A percentile compares a stretch with the other conserved stretches of the same genome.
These are phyloP conservation scores for Euplagia quadripunctaria DNA, from an alignment of 2,888 invertebrate species.

Conservation along the genomic window DNA sequence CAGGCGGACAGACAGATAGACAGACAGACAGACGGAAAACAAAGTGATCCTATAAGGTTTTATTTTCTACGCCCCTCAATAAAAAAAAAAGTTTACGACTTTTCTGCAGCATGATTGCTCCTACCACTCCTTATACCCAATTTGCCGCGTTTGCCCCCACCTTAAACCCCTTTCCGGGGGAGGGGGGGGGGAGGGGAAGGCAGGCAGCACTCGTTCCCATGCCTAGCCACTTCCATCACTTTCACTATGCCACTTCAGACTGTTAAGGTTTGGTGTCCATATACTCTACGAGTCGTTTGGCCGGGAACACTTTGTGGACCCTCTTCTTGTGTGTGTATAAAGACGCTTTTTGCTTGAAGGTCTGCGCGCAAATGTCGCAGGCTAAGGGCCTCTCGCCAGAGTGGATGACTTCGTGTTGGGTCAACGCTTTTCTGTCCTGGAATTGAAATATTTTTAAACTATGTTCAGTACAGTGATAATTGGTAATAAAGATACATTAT, in stretches of 20 bases:
- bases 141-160: too few relatives aligned
- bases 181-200: neutral
- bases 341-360: conserved; percentile 83
- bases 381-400: conserved; percentile 74
- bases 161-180: too few relatives aligned
- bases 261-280: conserved; percentile 59
- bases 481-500: too few relatives aligned
- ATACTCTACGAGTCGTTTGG: conserved; percentile 69
- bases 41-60: too few relatives aligned
- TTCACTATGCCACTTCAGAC: too few relatives aligned
- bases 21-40: too few relatives aligned
- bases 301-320: conserved; percentile 76
- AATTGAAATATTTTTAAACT: conserved; percentile 13
- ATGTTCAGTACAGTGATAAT: too few relatives aligned
- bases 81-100: neutral
- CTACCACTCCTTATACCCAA: neutral
- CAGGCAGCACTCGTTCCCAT: neutral
- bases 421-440: conserved; percentile 79
- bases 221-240: too few relatives aligned
- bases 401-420: conserved; percentile 80
- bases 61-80: neutral
- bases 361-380: conserved; percentile 81
- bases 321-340: conserved; percentile 79
- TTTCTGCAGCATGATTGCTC: neutral
- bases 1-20: too few relatives aligned